Base-by-base conservation (phyloP, 1,140 invertebrate genomes). In the Sarcophaga bullata region DNA sequence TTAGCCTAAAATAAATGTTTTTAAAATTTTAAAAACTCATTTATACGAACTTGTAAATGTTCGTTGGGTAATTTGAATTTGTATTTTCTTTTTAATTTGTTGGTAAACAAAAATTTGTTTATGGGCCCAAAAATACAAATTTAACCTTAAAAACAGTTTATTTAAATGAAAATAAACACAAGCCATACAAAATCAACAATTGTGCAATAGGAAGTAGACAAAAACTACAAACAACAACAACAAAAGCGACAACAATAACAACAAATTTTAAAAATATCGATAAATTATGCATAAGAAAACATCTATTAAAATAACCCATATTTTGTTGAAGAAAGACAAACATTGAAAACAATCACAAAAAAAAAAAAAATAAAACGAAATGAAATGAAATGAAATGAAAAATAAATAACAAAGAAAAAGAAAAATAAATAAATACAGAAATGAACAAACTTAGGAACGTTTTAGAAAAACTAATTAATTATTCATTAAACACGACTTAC, bases 241-340 rank as follows among this genome's bases (percentile, higher is more conserved):
- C n/a, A 15, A 15, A 0, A 62, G 54, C 54, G n/a, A 62, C 5
- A 62, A 62, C 0, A 62, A 37, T n/a, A n/a, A n/a, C n/a, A n/a
- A n/a, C n/a, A n/a, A n/a, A n/a, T n/a, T n/a, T n/a, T n/a, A 62
- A 11, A 62, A 62, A 15, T 15, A 15, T 62, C 11, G 2, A 62
- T 7, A 62, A 62, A 62, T 7, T n/a, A 62, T n/a, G n/a, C 54
- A 62, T 7, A 62, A 15, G 6, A 62, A 52, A 62, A 62, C n/a
- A 62, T 62, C 54, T 62, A 62, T 62, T 13, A 62, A 62, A 62
- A 62, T 62, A 62, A 62, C 6, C 54, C 54, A 62, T 62, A 62
- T 62, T 62, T 62, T n/a, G 54, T 62, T 11, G 11, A 62, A 62
- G n/a, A 37, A 37, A 13, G n/a, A 13, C n/a, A 62, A 62, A 62